A percentile compares a stretch with the other conserved stretches of the same genome.
Conservation (phyloP, 2,888 invertebrate genomes). For the Cataglyphis altisquamis region DNA sequence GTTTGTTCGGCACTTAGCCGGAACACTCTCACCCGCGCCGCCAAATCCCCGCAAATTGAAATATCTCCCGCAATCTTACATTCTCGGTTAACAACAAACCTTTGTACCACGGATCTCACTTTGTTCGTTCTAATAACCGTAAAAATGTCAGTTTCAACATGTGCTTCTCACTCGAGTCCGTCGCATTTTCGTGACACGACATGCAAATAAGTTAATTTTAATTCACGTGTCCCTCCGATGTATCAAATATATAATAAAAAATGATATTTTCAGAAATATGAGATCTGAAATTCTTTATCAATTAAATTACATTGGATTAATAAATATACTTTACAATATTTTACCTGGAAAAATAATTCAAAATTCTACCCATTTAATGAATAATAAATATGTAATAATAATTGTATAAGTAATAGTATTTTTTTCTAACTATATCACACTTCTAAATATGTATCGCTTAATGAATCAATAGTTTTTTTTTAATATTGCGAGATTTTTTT, state of each 20-base stretch:
- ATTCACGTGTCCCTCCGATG: neutral
- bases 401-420: neutral
- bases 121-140: constrained; percentile 78
- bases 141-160: constrained; percentile 58
- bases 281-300: neutral
- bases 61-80: constrained; percentile 80
- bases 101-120: constrained; percentile 78
- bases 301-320: neutral
- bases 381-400: neutral
- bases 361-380: neutral
- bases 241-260: neutral
- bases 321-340: neutral
- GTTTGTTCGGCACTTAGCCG: constrained; percentile 76
- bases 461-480: neutral
- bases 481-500: neutral
- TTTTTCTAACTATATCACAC: neutral
- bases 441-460: neutral
- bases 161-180: constrained; percentile 64
- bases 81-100: constrained; percentile 82
- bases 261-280: neutral
- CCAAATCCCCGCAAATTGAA: constrained; percentile 83
- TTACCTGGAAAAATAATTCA: neutral
- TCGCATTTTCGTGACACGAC: constrained; percentile 8
- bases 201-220: neutral
- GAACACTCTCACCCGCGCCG: constrained; percentile 68